phyloP scores from a whole-genome alignment of 2,888 invertebrate species.

The Hypomecis punctinalis region DNA sequence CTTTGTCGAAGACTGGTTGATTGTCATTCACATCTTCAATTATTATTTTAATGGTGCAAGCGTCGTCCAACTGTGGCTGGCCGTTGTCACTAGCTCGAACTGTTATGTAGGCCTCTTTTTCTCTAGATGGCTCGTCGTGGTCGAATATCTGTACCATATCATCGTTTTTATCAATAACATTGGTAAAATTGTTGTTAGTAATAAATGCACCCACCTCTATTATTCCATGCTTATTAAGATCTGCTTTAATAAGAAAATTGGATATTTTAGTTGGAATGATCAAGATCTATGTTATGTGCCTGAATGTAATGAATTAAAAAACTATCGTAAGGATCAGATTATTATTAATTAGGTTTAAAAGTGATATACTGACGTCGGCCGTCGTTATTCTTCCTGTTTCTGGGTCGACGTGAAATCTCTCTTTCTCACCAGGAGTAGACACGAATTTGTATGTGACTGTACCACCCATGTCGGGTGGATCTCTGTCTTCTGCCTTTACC shows the following conservation, averaged over 20 bases:
- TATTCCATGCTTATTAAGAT: conserved; percentile 39
- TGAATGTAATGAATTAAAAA: background rate
- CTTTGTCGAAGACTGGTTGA: conserved; percentile 91
- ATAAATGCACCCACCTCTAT: conserved; percentile 50
- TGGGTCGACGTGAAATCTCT: conserved; percentile 92
- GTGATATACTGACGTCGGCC: conserved; percentile 82
- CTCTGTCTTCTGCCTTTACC: conserved; percentile 90
- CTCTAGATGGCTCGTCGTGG: conserved; percentile 94
- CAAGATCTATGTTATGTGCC: background rate
- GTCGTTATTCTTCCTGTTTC: conserved; percentile 91
- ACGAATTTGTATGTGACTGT: conserved; percentile 94
- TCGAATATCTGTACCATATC: conserved; percentile 88
- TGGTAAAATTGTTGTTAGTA: background rate
- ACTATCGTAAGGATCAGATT: background rate
- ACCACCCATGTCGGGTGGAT: conserved; percentile 90
- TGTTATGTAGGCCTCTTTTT: conserved; percentile 93
- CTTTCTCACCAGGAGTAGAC: conserved; percentile 89
- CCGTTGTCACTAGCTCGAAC: conserved; percentile 97
- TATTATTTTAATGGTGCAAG: conserved; percentile 96
- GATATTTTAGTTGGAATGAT: background rate
- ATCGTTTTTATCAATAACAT: conserved; percentile 28
- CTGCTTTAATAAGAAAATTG: conserved; percentile 29
- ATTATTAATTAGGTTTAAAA: background rate
- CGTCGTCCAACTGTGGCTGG: conserved; percentile 94
- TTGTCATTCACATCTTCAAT: conserved; percentile 98